Evolutionary conservation across 2,113 vertebrate genomes (phyloP).

Genomic region (Centropus bengalensis): DNA sequence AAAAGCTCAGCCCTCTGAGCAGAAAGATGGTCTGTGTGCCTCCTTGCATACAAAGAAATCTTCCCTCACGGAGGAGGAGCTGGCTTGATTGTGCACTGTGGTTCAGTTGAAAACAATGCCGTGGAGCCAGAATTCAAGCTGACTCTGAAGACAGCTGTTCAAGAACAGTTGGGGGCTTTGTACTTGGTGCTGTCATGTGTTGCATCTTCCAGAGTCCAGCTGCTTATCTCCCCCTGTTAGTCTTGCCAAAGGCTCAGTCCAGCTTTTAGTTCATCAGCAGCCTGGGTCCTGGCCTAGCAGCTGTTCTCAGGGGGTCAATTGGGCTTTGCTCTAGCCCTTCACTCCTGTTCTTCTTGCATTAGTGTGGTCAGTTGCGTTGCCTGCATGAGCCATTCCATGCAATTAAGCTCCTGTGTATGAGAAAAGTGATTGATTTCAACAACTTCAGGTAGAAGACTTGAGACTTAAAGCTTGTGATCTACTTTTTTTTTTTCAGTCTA

Average conservation of each 20-base stretch:
- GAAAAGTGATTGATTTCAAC: neutral
- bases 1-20: neutral
- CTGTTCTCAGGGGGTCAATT: neutral
- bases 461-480: neutral
- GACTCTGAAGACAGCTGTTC: neutral
- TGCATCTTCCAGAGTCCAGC: neutral
- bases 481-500: accelerated
- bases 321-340: neutral
- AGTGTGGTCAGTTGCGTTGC: neutral
- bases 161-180: neutral
- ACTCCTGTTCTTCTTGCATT: neutral
- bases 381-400: neutral
- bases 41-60: neutral
- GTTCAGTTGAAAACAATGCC: neutral
- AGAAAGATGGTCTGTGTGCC: neutral
- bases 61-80: neutral
- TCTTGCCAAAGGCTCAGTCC: neutral
- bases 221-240: neutral
- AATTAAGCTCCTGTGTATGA: neutral
- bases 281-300: neutral
- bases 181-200: neutral
- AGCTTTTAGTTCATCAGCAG: neutral
- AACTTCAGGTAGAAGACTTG: neutral
- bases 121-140: neutral
- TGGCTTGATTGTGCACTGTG: neutral